phyloP scores from a whole-genome alignment of 2,797 vertebrate genomes.

The Coregonus ussuriensis region DNA sequence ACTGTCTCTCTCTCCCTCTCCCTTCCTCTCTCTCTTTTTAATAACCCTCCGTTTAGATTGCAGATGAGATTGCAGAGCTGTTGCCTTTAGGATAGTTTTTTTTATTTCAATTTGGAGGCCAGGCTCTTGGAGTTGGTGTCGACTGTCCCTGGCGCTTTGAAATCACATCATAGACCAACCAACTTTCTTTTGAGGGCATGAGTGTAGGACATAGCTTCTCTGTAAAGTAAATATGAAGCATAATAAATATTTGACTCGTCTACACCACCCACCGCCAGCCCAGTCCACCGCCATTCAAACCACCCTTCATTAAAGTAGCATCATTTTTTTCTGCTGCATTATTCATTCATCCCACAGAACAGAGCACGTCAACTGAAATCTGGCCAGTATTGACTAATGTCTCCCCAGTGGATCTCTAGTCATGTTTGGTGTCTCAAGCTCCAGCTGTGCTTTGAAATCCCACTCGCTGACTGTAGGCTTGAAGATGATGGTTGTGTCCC shows the following conservation, averaged over 20 bases:
- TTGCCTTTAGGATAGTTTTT: too few relatives aligned
- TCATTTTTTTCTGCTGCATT: slow-evolving; percentile 57
- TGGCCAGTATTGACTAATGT: slow-evolving; percentile 52
- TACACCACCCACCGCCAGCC: slow-evolving; percentile 7
- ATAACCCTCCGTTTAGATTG: too few relatives aligned
- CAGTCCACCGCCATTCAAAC: slow-evolving; percentile 13
- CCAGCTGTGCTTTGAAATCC: slow-evolving; percentile 39
- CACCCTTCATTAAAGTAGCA: slow-evolving; percentile 42
- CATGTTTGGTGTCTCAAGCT: slow-evolving; percentile 37
- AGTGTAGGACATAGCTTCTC: slow-evolving; percentile 32
- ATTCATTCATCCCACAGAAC: slow-evolving; percentile 55
- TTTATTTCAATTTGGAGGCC: too few relatives aligned
- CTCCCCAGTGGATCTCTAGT: slow-evolving; percentile 23
- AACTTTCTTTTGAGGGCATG: slow-evolving; percentile 32
- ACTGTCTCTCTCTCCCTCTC: background rate
- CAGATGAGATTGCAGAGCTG: too few relatives aligned
- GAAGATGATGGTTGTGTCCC: background rate
- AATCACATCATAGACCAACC: background rate
- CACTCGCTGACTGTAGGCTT: background rate
- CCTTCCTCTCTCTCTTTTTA: too few relatives aligned
- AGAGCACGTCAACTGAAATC: slow-evolving; percentile 55
- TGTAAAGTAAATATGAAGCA: slow-evolving; percentile 56
- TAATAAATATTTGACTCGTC: slow-evolving; percentile 36
- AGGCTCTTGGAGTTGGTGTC: background rate
- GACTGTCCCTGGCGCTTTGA: background rate